Evolutionary conservation across 2,113 vertebrate genomes (phyloP), one percentile per base, ranked within the genome.

Genomic region (Dromiciops gliroides): DNA sequence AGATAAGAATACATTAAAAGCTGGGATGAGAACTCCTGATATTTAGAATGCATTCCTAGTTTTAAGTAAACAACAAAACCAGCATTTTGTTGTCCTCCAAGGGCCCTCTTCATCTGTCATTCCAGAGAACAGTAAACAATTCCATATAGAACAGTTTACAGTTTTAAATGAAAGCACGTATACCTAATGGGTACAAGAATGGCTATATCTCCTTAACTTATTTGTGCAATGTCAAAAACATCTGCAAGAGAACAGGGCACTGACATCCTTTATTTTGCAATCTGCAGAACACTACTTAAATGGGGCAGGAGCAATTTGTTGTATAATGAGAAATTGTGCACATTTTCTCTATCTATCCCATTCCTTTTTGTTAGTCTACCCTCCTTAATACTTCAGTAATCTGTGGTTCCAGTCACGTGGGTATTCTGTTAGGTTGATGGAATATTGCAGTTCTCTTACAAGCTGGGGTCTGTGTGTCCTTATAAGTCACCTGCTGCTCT

Each of bases 11-110:
- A 89, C 91, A 91, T 91, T 98, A 97, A 98, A 90, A 91, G 94
- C 94, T 91, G 23, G 44, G 95, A 97, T 96, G 94, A 96, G 91
- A 97, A 97, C 97, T 95, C 89, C 75, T 95, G 56, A 98, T 94
- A 95, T 92, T 96, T 96, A 97, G 97, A 98, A 97, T 67, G 89
- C 49, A 95, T 75, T 97, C 75, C 48, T 48, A 89, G 95, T 94
- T 98, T 98, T 97, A 98, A 96, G 92, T 95, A 98, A 98, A 98
- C 93, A 97, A 97, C 96, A 97, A 96, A 97, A 88, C 89, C 0
- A 5, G 95, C 95, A 94, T 91, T 95, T 67, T 97, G 49, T 25
- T 91, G 49, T 47, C 67, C 94, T 91, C 67, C 60, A 94, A 95
- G 53, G 28, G n/a, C 97, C 94, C 93, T 96, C 90, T 96, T 95